Evolutionary conservation across 2,888 invertebrate species (phyloP), one percentile per base, ranked within the genome.

Genomic region (Hermaeophaga mercurialis): DNA sequence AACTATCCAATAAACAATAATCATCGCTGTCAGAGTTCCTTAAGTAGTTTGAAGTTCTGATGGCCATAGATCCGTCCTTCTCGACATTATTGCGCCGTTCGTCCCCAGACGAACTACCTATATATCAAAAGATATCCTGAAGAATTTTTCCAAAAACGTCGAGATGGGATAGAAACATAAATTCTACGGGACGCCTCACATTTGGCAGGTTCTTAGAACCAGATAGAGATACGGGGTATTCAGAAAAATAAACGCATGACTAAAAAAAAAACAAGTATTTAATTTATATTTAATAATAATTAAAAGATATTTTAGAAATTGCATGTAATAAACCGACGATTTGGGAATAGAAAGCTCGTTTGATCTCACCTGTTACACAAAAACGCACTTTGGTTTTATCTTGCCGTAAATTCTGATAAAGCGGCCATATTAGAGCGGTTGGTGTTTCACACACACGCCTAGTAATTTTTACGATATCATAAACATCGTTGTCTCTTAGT

Each of bases 1-100:
- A n/a, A n/a, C 73, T 71, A 73, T 73, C 73, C 71, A 74, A 75
- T 75, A 75, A 75, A 75, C 73, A 75, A 75, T 75, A 73, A 75
- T 75, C 75, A 73, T 75, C 74, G 74, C 73, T 71, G 73, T 73
- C 73, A 70, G 71, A 74, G 73, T 74, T 73, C 70, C 70, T 70
- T 70, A 70, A 73, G 72, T 72, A 72, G 72, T 74, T 74, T 70
- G 65, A 69, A 70, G 68, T 69, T 67, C 66, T 69, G 69, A 70
- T 68, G 66, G 70, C 68, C 57, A 62, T 67, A 67, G 65, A 67
- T 67, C 65, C 62, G 61, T 57, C 59, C 36, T 55, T 55, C 49
- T 56, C 24, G 43, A 43, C 26, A 48, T 61, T 64, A 62, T 61
- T 62, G 56, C 61, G 41, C 54, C 48, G 57, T 54, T 58, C 46